Conservation (phyloP, 64 coral and sea anemone species). For the Anthopleura sola region DNA sequence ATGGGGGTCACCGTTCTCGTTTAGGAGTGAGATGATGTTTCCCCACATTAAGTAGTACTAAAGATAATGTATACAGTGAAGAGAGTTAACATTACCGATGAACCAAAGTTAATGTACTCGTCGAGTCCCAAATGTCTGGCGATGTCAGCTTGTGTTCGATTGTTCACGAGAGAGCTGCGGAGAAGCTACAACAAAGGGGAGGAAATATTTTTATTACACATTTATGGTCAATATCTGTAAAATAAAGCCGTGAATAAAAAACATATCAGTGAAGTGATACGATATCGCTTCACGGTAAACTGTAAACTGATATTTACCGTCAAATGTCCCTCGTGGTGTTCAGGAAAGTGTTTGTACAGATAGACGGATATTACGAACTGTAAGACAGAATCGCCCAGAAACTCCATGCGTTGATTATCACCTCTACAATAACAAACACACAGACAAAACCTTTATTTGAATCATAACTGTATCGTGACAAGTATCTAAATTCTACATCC, state of each 20-base stretch:
- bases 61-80: too few relatives aligned
- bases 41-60: too few relatives aligned
- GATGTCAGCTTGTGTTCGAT: conserved; percentile 76
- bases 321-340: conserved; percentile 98
- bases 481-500: too few relatives aligned
- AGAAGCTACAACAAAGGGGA: conserved; percentile 58
- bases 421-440: conserved; percentile 51
- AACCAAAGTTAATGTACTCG: conserved; percentile 84
- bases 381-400: conserved; percentile 89
- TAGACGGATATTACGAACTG: conserved; percentile 92
- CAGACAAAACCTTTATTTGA: neutral
- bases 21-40: too few relatives aligned
- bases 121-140: conserved; percentile 77
- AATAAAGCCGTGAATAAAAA: too few relatives aligned
- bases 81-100: conserved; percentile 7
- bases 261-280: too few relatives aligned
- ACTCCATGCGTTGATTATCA: conserved; percentile 93
- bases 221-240: too few relatives aligned
- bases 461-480: too few relatives aligned
- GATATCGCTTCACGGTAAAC: too few relatives aligned
- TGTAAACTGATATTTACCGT: conserved; percentile 40
- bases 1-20: too few relatives aligned
- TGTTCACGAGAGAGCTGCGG: conserved; percentile 91
- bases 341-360: conserved; percentile 87
- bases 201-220: too few relatives aligned